Percentiles rank a stretch among this genome's conserved stretches.
Conservation (phyloP, 2,888 invertebrate species). For the Eupithecia dodoneata region DNA sequence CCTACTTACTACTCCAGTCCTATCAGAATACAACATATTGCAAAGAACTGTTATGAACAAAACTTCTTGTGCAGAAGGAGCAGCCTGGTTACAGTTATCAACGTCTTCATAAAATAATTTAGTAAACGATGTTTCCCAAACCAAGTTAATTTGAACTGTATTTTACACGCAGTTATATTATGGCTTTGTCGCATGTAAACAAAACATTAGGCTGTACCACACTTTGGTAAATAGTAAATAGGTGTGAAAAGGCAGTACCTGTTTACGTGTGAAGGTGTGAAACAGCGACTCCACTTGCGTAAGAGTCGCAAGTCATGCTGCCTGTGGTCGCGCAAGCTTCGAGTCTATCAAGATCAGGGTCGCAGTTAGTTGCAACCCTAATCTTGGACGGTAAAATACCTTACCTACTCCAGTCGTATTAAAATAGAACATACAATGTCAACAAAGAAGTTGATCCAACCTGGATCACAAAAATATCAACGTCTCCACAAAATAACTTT, state of each 20-base stretch:
- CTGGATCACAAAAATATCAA: too few species aligned
- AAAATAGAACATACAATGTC: too few species aligned
- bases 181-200: background rate
- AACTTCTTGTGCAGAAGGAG: too few species aligned
- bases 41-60: too few species aligned
- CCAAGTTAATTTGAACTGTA: background rate
- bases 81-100: background rate
- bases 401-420: too few species aligned
- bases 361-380: slow-evolving; percentile 25
- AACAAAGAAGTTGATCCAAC: too few species aligned
- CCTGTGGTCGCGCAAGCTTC: background rate
- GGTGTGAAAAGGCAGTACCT: background rate
- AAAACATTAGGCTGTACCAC: background rate
- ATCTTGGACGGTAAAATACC: slow-evolving; percentile 32
- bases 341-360: background rate
- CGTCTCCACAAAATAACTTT: too few species aligned
- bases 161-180: background rate
- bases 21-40: background rate
- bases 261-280: background rate
- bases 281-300: background rate
- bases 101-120: background rate
- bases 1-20: background rate
- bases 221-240: background rate
- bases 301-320: background rate
- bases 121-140: background rate